Percentiles rank a stretch among this genome's conserved stretches.
Evolutionary conservation across 2,113 vertebrate genomes (phyloP).

Genomic region (Hystrix cristata): DNA sequence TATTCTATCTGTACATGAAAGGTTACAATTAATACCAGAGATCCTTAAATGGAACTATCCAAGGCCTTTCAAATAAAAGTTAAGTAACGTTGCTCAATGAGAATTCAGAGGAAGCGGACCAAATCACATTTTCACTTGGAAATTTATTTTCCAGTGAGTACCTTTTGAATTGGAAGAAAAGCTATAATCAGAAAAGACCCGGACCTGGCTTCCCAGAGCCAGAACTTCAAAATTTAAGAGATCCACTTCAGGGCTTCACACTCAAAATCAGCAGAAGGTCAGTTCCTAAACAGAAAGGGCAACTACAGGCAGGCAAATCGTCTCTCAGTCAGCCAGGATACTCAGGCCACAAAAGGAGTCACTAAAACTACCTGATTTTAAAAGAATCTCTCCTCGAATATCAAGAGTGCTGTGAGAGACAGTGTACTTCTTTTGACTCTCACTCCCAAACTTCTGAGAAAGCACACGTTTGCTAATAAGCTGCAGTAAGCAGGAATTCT

Average conservation of each 20-base stretch:
- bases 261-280: slow-evolving; percentile 54
- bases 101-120: slow-evolving; percentile 29
- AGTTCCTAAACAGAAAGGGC: slow-evolving; percentile 32
- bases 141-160: slow-evolving; percentile 43
- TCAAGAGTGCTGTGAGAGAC: slow-evolving; percentile 17
- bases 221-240: slow-evolving; percentile 59
- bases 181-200: slow-evolving; percentile 16
- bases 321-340: neutral
- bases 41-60: slow-evolving; percentile 15
- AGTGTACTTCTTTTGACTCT: neutral
- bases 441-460: slow-evolving; percentile 30
- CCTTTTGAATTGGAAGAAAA: neutral
- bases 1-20: neutral
- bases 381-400: neutral
- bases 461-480: neutral
- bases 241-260: neutral
- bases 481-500: slow-evolving; percentile 3
- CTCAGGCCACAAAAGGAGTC: neutral
- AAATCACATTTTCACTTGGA: slow-evolving; percentile 44
- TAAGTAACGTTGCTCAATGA: neutral
- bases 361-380: neutral
- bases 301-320: slow-evolving; percentile 7
- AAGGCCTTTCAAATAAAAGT: neutral
- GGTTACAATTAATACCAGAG: neutral
- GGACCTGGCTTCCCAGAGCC: neutral